Conservation (phyloP, 92 coral and sea anemone species). For the Bergia puertoricense region DNA sequence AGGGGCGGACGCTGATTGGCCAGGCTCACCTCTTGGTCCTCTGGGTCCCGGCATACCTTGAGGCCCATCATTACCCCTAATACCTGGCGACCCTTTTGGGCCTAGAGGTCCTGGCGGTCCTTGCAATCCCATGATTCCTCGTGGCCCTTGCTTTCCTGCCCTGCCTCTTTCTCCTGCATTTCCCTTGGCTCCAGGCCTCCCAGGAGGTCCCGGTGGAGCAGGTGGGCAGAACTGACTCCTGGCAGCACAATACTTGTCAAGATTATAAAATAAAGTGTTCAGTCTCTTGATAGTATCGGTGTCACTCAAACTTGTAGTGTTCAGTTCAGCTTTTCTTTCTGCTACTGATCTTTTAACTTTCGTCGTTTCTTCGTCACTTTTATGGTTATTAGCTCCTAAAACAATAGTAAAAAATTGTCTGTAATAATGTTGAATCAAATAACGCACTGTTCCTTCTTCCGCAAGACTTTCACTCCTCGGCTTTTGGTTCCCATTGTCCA, state of each 20-base stretch:
- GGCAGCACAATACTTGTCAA: constrained; percentile 8
- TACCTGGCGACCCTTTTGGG: constrained; percentile 26
- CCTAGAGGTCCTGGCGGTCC: constrained; percentile 45
- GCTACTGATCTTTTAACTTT: constrained; percentile 11
- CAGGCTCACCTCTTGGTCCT: constrained; percentile 55
- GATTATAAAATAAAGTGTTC: not conserved
- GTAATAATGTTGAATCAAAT: too few species aligned
- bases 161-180: not conserved
- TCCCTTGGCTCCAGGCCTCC: constrained; percentile 16
- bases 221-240: constrained; percentile 11
- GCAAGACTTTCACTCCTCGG: too few species aligned
- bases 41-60: too few species aligned
- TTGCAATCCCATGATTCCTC: not conserved
- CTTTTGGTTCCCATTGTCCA: too few species aligned
- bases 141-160: not conserved
- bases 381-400: not conserved
- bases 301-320: not conserved
- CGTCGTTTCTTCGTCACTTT: not conserved
- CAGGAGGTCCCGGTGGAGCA: constrained; percentile 28
- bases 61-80: constrained; percentile 36
- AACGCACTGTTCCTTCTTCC: too few species aligned
- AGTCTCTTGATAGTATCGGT: not conserved
- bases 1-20: constrained; percentile 41
- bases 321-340: not conserved
- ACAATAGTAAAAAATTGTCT: too few species aligned